These are phyloP conservation scores for Taurulus bubalis DNA, from an alignment of 2,113 vertebrate species.

Conservation along the genomic window DNA sequence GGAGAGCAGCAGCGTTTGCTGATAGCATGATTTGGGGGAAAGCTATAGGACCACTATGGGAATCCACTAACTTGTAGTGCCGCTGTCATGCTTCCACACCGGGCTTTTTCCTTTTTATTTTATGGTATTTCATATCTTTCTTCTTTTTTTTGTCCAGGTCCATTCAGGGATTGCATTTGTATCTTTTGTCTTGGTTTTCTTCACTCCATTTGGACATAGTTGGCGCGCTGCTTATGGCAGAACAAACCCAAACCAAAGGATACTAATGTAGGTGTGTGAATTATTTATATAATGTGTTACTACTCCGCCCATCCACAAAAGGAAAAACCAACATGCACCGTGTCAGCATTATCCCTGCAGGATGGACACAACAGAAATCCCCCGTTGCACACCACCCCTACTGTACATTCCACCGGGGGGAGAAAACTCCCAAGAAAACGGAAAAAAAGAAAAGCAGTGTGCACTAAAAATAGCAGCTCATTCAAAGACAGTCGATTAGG, in stretches of 20 bases:
- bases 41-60: not conserved
- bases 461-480: conserved; percentile 71
- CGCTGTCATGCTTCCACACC: not conserved
- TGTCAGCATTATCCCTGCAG: conserved; percentile 30
- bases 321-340: conserved; percentile 9
- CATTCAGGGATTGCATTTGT: not conserved
- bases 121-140: not conserved
- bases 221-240: not conserved
- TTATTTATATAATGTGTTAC: not conserved
- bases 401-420: conserved; percentile 23
- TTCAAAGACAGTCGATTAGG: conserved; percentile 65
- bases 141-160: not conserved
- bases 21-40: not conserved
- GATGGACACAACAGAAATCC: conserved; percentile 34
- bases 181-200: not conserved
- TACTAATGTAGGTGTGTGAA: not conserved
- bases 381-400: conserved; percentile 27
- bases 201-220: not conserved
- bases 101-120: not conserved
- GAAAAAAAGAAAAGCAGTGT: conserved; percentile 66
- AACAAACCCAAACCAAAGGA: not conserved
- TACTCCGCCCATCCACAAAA: conserved; percentile 10
- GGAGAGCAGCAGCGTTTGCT: not conserved
- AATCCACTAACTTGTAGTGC: not conserved
- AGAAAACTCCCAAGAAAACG: conserved; percentile 44